Percentiles rank a stretch among this genome's conserved stretches.
phyloP scores from a whole-genome alignment of 2,113 vertebrate species.

The Strix aluco region DNA sequence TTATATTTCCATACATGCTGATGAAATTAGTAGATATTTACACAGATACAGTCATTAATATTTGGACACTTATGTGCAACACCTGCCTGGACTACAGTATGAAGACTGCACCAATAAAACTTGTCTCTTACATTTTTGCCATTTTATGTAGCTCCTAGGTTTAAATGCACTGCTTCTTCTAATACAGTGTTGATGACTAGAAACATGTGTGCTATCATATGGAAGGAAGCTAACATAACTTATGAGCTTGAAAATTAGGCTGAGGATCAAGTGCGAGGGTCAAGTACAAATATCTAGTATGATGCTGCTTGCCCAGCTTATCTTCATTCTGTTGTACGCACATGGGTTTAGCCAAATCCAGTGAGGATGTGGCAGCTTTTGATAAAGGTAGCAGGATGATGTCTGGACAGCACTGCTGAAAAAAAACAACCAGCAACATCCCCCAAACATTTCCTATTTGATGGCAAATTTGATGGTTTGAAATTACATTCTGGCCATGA shows the following conservation, averaged over 20 bases:
- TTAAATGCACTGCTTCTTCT: not conserved
- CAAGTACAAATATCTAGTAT: not conserved
- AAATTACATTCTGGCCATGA: not conserved
- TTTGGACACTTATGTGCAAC: not conserved
- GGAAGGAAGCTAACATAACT: not conserved
- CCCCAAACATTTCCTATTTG: not conserved
- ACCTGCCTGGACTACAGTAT: not conserved
- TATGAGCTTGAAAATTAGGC: not conserved
- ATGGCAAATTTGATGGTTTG: too few species aligned
- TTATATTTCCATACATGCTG: not conserved
- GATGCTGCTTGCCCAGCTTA: not conserved
- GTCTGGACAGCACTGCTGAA: not conserved
- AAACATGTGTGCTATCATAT: not conserved
- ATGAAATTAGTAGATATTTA: not conserved
- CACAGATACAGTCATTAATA: not conserved
- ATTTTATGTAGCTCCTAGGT: not conserved
- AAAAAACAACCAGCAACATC: not conserved
- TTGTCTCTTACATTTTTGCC: not conserved
- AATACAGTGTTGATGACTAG: not conserved
- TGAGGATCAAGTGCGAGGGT: not conserved
- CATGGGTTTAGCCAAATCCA: not conserved
- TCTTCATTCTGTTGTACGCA: not conserved
- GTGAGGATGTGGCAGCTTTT: not conserved
- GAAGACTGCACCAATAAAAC: not conserved
- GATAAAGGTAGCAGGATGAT: not conserved